These are phyloP conservation scores for Jordanella pulchra DNA, from an alignment of 2,797 vertebrate species.

Conservation along the genomic window DNA sequence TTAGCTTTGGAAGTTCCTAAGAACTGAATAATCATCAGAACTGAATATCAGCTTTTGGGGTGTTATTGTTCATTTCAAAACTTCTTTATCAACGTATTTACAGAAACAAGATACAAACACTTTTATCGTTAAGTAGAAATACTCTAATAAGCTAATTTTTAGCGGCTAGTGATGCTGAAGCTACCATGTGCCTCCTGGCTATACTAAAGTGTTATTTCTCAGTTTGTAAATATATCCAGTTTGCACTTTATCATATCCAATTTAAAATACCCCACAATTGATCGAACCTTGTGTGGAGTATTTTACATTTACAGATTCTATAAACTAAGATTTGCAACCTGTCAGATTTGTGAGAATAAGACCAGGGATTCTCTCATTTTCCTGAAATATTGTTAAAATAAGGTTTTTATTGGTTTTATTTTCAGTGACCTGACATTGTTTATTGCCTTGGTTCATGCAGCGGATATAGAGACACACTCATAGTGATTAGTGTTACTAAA, in stretches of 20 bases:
- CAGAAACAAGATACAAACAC: not conserved
- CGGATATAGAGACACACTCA: not conserved
- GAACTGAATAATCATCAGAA: not conserved
- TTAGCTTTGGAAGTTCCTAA: not conserved
- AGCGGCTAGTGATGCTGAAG: not conserved
- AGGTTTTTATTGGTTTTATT: not conserved
- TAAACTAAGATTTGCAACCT: not conserved
- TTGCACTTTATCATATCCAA: not conserved
- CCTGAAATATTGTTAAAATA: not conserved
- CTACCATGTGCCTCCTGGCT: not conserved
- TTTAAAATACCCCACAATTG: not conserved
- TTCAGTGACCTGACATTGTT: not conserved
- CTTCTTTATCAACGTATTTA: not conserved
- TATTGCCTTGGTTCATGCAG: not conserved
- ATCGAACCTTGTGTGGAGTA: not conserved
- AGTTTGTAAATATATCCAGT: not conserved
- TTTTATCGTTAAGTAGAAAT: not conserved
- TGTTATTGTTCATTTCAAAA: not conserved
- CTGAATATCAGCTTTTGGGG: not conserved
- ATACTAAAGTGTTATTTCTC: not conserved
- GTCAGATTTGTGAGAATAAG: not conserved
- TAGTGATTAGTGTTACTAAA: not conserved
- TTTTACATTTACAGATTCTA: not conserved
- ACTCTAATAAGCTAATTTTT: not conserved
- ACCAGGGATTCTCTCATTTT: not conserved